phyloP scores from a whole-genome alignment of 2,113 vertebrate species.

The Anarhynchus alexandrinus region DNA sequence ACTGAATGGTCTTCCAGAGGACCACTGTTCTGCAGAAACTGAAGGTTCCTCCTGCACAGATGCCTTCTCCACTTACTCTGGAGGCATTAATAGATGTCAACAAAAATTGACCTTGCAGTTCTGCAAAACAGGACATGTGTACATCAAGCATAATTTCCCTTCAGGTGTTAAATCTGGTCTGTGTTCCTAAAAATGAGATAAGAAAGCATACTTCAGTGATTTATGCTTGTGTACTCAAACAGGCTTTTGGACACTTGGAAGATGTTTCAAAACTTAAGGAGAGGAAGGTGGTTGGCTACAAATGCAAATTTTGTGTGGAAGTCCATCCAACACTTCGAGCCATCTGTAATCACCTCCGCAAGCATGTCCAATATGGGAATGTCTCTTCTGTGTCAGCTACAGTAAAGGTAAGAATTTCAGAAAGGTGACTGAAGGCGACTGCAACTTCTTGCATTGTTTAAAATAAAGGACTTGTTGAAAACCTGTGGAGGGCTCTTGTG shows the following conservation, averaged over 20 bases:
- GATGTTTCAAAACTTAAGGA: slow-evolving; percentile 80
- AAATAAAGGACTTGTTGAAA: background rate
- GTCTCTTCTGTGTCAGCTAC: slow-evolving; percentile 82
- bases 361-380: slow-evolving; percentile 93
- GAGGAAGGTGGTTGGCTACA: slow-evolving; percentile 88
- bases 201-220: background rate
- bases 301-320: slow-evolving; percentile 96
- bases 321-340: slow-evolving; percentile 94
- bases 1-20: background rate
- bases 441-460: background rate
- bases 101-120: background rate
- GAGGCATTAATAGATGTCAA: background rate
- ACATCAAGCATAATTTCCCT: background rate
- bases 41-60: background rate
- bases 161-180: background rate
- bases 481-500: background rate
- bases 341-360: slow-evolving; percentile 98
- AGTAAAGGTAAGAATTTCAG: slow-evolving; percentile 74
- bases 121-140: background rate
- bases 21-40: background rate
- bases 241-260: slow-evolving; percentile 81
- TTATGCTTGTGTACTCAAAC: slow-evolving; percentile 65
- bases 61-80: background rate
- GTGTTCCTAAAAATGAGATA: background rate
- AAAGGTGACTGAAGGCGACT: background rate